Conservation (phyloP, 1,140 invertebrate species). For the Bombus terrestris region DNA sequence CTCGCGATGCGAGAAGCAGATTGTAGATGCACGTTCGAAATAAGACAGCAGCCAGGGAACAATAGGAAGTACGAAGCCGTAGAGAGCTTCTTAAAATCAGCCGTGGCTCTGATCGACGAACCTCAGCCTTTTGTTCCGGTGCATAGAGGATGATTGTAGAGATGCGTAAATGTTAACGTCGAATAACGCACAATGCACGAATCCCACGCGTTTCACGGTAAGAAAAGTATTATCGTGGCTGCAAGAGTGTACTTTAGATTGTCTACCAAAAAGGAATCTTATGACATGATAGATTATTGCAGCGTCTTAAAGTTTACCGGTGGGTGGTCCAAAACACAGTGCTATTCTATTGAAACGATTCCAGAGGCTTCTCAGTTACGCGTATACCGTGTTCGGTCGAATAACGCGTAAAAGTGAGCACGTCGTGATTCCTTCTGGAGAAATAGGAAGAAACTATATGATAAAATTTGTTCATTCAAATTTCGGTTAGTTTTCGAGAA, state of each 20-base stretch:
- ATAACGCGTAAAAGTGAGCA: too few species aligned
- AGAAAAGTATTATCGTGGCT: background rate
- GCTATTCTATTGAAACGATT: background rate
- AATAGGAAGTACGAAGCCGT: conserved; percentile 15
- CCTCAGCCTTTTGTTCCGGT: background rate
- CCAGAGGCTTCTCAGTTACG: background rate
- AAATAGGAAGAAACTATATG: too few species aligned
- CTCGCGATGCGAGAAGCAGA: conserved; percentile 19
- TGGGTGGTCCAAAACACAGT: conserved; percentile 19
- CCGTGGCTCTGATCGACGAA: background rate
- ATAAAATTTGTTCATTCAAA: too few species aligned
- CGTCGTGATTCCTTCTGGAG: too few species aligned
- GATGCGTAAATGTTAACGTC: conserved; percentile 31
- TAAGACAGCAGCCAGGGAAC: conserved; percentile 12
- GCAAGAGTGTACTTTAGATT: background rate
- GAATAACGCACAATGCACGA: background rate
- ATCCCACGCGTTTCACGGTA: background rate
- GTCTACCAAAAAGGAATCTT: background rate
- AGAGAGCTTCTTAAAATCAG: conserved; percentile 32
- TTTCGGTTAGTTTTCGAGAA: too few species aligned
- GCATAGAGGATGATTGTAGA: conserved; percentile 19
- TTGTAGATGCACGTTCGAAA: conserved; percentile 8
- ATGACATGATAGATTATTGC: conserved; percentile 22
- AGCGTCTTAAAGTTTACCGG: background rate
- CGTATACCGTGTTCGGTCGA: too few species aligned